A percentile compares a stretch with the other conserved stretches of the same genome.
phyloP scores from a whole-genome alignment of 1,140 invertebrate genomes.

The Parasteatoda tepidariorum region DNA sequence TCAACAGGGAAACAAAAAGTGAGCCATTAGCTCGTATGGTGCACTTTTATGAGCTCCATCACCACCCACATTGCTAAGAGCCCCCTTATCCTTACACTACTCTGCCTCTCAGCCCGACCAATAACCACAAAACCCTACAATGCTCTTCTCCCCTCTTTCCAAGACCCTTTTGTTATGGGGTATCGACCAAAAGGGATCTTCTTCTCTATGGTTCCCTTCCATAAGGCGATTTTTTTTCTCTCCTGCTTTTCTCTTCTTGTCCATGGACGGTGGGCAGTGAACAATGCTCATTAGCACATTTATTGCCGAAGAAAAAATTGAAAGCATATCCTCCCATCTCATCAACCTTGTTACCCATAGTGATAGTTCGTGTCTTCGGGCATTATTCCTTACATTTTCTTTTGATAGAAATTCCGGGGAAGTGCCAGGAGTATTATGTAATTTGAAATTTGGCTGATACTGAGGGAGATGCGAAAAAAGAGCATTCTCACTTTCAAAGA shows the following conservation, averaged over 20 bases:
- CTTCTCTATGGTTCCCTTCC: slow-evolving; percentile 22
- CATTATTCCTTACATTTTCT: no score
- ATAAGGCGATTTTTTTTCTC: not conserved
- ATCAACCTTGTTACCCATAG: slow-evolving; percentile 24
- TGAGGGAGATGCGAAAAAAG: no score
- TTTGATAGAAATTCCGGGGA: no score
- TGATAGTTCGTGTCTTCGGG: slow-evolving; percentile 21
- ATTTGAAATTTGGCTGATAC: not conserved
- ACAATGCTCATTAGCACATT: slow-evolving; percentile 51
- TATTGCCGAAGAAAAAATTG: no score
- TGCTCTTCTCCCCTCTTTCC: not conserved
- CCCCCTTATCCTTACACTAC: slow-evolving; percentile 15
- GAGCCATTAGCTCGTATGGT: slow-evolving; percentile 10
- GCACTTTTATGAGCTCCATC: not conserved
- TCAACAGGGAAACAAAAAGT: not conserved
- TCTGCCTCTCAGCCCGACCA: slow-evolving; percentile 23
- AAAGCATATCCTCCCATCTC: not conserved
- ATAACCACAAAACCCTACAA: slow-evolving; percentile 36
- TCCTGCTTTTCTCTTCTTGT: not conserved
- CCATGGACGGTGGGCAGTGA: not conserved
- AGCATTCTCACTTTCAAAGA: no score
- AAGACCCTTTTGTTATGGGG: slow-evolving; percentile 35
- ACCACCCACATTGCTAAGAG: not conserved
- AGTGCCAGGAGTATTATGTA: not conserved
- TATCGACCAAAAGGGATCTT: slow-evolving; percentile 43